Conservation (phyloP, 2,113 vertebrate species). For the Elachura formosa region DNA sequence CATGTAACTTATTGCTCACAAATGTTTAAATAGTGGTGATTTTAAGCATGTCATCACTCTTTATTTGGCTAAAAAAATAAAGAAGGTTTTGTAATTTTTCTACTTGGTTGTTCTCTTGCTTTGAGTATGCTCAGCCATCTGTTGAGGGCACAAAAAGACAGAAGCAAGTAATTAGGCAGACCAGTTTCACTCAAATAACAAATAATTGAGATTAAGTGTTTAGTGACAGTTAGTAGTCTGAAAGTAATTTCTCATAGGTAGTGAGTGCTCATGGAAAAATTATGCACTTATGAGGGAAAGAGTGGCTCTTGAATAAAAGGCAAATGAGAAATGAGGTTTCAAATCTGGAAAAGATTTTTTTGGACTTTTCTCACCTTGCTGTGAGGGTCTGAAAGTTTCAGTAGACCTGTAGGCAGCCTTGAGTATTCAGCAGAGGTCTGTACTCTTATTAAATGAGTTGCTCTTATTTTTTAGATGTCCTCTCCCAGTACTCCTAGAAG, state of each 20-base stretch:
- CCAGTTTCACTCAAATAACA: background rate
- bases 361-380: background rate
- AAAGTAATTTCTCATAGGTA: background rate
- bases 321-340: background rate
- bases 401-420: background rate
- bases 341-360: background rate
- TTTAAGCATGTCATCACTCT: background rate
- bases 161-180: slow-evolving; percentile 30
- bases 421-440: background rate
- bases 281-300: background rate
- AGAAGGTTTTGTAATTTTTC: background rate
- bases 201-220: slow-evolving; percentile 32
- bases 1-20: background rate
- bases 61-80: background rate
- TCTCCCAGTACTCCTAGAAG: background rate
- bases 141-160: slow-evolving; percentile 20
- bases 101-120: background rate
- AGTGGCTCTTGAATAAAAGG: background rate
- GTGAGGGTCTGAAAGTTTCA: background rate
- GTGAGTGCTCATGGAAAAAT: background rate
- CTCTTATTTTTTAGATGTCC: background rate
- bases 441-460: background rate
- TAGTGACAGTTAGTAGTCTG: background rate
- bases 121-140: slow-evolving; percentile 10
- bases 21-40: background rate